A percentile compares a stretch with the other conserved stretches of the same genome.
Evolutionary conservation across 2,888 invertebrate genomes (phyloP).

Genomic region (Dione juno): DNA sequence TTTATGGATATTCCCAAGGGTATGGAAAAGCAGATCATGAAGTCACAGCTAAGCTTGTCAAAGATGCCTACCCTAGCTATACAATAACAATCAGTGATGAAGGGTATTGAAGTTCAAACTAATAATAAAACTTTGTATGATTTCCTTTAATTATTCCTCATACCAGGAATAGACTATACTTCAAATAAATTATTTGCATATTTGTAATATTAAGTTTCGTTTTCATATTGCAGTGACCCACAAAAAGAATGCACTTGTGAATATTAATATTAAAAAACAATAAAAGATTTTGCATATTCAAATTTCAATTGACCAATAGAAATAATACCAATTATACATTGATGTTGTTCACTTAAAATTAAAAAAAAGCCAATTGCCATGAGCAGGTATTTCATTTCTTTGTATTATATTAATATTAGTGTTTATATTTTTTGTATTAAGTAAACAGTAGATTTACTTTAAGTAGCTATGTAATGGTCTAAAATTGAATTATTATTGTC

Average conservation of each 20-base stretch:
- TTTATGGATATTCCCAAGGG: slow-evolving; percentile 97
- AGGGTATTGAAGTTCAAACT: slow-evolving; percentile 85
- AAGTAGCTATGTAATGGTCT: background rate
- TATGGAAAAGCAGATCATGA: slow-evolving; percentile 96
- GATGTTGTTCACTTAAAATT: background rate
- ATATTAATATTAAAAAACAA: slow-evolving; percentile 3
- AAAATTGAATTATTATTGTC: background rate
- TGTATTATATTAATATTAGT: background rate
- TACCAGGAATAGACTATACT: background rate
- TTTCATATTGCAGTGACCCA: slow-evolving; percentile 17
- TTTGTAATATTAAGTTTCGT: background rate
- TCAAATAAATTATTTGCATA: slow-evolving; percentile 17
- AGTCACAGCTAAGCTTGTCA: slow-evolving; percentile 88
- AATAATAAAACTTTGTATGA: slow-evolving; percentile 12
- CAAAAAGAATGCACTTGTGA: slow-evolving; percentile 28
- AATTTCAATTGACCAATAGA: background rate
- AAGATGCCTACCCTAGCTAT: slow-evolving; percentile 89
- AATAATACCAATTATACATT: background rate
- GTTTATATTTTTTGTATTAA: background rate
- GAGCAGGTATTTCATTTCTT: background rate
- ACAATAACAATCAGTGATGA: slow-evolving; percentile 92
- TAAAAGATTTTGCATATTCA: background rate
- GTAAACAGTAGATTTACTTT: background rate
- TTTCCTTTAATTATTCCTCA: background rate
- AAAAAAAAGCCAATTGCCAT: background rate